phyloP scores from a whole-genome alignment of 2,797 vertebrate genomes.

The Antennarius maculatus region DNA sequence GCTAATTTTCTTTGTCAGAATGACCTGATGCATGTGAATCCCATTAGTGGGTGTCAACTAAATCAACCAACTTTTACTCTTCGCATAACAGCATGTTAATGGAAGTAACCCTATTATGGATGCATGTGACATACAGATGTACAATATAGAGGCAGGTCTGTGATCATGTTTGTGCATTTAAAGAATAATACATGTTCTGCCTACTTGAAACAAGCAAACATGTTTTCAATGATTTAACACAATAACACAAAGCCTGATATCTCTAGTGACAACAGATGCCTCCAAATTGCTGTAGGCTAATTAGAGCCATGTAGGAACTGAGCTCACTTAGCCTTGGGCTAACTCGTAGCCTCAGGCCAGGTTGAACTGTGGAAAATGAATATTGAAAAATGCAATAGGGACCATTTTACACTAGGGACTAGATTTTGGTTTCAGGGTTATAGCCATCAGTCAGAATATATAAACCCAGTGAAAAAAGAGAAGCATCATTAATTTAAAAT shows the following conservation, averaged over 20 bases:
- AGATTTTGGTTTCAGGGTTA: constrained; percentile 30
- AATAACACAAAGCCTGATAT: constrained; percentile 34
- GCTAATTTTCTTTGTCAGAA: constrained; percentile 55
- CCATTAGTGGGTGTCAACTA: constrained; percentile 50
- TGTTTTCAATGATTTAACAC: constrained; percentile 40
- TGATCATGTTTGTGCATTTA: constrained; percentile 6
- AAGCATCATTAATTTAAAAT: no score
- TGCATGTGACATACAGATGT: constrained; percentile 14
- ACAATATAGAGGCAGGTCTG: constrained; percentile 5
- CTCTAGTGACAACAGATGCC: constrained; percentile 49
- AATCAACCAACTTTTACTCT: constrained; percentile 23
- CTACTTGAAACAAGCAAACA: constrained; percentile 36
- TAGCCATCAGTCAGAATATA: constrained; percentile 53
- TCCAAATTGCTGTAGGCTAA: constrained; percentile 60
- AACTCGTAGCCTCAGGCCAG: constrained; percentile 53
- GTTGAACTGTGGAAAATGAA: constrained; percentile 54
- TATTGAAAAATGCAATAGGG: constrained; percentile 26
- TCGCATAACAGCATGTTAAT: constrained; percentile 37
- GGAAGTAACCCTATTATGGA: constrained; percentile 7
- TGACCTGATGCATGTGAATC: constrained; percentile 48
- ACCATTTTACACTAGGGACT: constrained; percentile 39
- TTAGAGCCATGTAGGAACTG: constrained; percentile 50
- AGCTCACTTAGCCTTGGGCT: constrained; percentile 57
- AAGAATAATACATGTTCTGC: not conserved
- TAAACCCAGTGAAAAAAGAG: constrained; percentile 19